Conservation (phyloP, 1,140 invertebrate species). For the Druon quercuslanigerum region DNA sequence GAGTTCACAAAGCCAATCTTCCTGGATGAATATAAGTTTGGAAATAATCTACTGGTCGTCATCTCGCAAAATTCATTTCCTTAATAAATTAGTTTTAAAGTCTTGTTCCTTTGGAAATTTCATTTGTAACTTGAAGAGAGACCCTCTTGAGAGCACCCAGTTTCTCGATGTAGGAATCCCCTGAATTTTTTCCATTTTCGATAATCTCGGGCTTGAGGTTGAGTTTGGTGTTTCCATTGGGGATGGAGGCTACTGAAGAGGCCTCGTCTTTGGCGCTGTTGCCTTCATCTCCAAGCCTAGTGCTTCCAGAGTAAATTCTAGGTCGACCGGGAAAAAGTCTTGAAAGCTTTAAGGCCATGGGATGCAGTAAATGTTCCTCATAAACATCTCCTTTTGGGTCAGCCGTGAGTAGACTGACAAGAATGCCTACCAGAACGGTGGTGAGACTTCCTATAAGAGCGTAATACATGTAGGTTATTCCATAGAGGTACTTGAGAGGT, state of each 20-base stretch:
- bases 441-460: conserved; percentile 82
- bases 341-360: conserved; percentile 78
- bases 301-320: conserved; percentile 64
- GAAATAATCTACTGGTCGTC: background rate
- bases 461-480: conserved; percentile 87
- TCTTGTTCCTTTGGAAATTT: conserved; percentile 70
- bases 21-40: too few relatives aligned
- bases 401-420: conserved; percentile 80
- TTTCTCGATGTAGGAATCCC: conserved; percentile 64
- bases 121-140: conserved; percentile 70
- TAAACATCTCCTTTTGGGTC: conserved; percentile 80
- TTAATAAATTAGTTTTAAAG: conserved; percentile 46
- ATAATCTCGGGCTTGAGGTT: conserved; percentile 41
- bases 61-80: background rate
- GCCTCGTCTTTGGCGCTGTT: conserved; percentile 48
- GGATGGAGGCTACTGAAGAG: conserved; percentile 57
- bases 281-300: conserved; percentile 55
- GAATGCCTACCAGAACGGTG: conserved; percentile 80
- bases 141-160: conserved; percentile 68
- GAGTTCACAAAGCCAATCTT: too few relatives aligned
- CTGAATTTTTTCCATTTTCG: conserved; percentile 60
- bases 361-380: conserved; percentile 82
- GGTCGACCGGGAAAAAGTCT: conserved; percentile 76
- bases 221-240: conserved; percentile 53
- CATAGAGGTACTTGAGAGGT: conserved; percentile 76